Percentiles rank a stretch among this genome's conserved stretches.
Evolutionary conservation across 2,888 invertebrate species (phyloP).

Genomic region (Listrodromus nycthemerus): DNA sequence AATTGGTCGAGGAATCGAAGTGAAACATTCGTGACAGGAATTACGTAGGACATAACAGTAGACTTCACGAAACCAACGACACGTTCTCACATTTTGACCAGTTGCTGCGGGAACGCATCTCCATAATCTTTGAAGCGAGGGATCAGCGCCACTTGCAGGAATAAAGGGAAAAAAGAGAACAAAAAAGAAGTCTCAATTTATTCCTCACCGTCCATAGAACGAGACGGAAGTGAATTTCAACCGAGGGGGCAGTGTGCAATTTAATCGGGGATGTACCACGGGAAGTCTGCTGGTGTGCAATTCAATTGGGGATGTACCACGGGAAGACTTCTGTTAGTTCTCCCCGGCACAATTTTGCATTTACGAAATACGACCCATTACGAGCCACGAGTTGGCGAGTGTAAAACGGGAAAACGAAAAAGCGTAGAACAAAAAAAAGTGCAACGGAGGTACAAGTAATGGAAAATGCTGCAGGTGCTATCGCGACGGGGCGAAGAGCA

Average conservation of each 20-base stretch:
- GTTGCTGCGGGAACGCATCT: too few relatives aligned
- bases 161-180: not conserved
- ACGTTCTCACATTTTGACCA: too few relatives aligned
- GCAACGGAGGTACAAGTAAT: not conserved
- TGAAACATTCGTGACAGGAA: too few relatives aligned
- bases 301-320: not conserved
- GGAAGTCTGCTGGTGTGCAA: not conserved
- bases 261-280: not conserved
- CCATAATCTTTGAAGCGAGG: not conserved
- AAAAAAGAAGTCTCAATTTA: not conserved
- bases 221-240: not conserved
- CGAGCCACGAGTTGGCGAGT: not conserved
- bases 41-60: too few relatives aligned
- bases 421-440: not conserved
- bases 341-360: not conserved
- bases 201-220: not conserved
- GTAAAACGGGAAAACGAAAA: not conserved
- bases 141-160: not conserved
- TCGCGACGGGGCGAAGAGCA: not conserved
- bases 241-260: not conserved
- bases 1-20: too few relatives aligned
- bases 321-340: not conserved
- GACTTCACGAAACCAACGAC: too few relatives aligned
- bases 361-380: not conserved
- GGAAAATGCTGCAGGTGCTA: constrained; percentile 1